These are phyloP conservation scores for Ramphastos sulfuratus DNA, from an alignment of 2,113 vertebrate genomes.

Conservation along the genomic window DNA sequence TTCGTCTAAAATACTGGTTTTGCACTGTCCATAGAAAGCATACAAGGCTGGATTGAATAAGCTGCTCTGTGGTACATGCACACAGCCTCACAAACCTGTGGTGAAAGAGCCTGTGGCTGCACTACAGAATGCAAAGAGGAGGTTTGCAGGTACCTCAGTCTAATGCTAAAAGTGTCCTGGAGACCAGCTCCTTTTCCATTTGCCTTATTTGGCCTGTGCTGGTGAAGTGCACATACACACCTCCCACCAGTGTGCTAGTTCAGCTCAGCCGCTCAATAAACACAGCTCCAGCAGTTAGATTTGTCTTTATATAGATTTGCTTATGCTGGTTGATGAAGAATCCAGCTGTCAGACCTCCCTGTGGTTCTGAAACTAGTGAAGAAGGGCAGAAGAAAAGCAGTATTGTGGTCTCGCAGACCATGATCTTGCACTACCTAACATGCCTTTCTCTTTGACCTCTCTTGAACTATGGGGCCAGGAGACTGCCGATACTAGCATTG, in stretches of 20 bases:
- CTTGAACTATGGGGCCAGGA: neutral
- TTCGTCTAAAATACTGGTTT: neutral
- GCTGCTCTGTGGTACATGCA: neutral
- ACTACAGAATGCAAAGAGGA: neutral
- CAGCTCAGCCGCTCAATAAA: neutral
- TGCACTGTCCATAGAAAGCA: neutral
- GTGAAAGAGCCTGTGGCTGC: neutral
- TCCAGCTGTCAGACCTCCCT: neutral
- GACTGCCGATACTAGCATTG: neutral
- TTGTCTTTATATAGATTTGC: neutral
- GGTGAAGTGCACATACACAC: neutral
- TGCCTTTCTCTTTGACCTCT: neutral
- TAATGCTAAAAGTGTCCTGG: neutral
- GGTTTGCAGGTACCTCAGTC: neutral
- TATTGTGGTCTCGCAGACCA: rapidly evolving
- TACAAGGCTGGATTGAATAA: neutral
- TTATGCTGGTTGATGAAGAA: neutral
- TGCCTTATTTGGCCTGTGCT: neutral
- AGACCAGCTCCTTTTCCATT: neutral
- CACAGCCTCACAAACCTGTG: neutral
- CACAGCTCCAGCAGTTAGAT: neutral
- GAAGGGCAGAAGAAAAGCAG: neutral
- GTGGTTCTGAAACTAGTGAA: neutral
- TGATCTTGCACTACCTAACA: neutral
- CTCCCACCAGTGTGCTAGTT: neutral